Percentiles rank a stretch among this genome's conserved stretches.
phyloP scores from a whole-genome alignment of 1,140 invertebrate species.

The Drosophila bifasciata region DNA sequence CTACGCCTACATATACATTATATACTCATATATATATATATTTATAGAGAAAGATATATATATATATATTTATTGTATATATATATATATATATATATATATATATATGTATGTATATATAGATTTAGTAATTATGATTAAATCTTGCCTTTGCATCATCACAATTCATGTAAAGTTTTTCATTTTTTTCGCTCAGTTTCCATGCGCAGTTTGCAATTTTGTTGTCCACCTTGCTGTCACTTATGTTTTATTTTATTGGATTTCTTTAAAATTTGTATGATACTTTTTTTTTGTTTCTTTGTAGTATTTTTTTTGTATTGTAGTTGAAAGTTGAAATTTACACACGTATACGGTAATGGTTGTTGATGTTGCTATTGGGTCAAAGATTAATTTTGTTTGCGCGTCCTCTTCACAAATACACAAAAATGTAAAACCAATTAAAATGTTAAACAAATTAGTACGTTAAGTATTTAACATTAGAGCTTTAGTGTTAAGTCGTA shows the following conservation, averaged over 20 bases:
- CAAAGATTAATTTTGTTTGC: slow-evolving; percentile 57
- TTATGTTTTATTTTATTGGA: slow-evolving; percentile 30
- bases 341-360: slow-evolving; percentile 71
- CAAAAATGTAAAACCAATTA: slow-evolving; percentile 75
- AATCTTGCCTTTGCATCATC: slow-evolving; percentile 83
- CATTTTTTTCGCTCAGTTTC: slow-evolving; percentile 69
- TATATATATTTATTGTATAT: slow-evolving; percentile 57
- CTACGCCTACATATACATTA: slow-evolving; percentile 78
- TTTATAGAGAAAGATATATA: slow-evolving; percentile 72
- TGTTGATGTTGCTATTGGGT: slow-evolving; percentile 39
- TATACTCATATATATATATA: slow-evolving; percentile 70
- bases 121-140: slow-evolving; percentile 82
- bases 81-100: slow-evolving; percentile 40
- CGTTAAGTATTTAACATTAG: slow-evolving; percentile 74
- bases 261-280: slow-evolving; percentile 29
- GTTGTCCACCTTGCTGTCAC: slow-evolving; percentile 49
- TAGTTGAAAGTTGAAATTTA: slow-evolving; percentile 56
- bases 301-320: slow-evolving; percentile 14
- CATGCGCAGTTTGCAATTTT: slow-evolving; percentile 63
- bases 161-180: slow-evolving; percentile 82
- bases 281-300: slow-evolving; percentile 41
- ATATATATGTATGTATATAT: slow-evolving; percentile 64
- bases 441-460: slow-evolving; percentile 71
- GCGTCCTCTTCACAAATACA: slow-evolving; percentile 62
- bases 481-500: slow-evolving; percentile 63